These are phyloP conservation scores for Salvelinus fontinalis DNA, from an alignment of 2,113 vertebrate genomes.

Conservation along the genomic window DNA sequence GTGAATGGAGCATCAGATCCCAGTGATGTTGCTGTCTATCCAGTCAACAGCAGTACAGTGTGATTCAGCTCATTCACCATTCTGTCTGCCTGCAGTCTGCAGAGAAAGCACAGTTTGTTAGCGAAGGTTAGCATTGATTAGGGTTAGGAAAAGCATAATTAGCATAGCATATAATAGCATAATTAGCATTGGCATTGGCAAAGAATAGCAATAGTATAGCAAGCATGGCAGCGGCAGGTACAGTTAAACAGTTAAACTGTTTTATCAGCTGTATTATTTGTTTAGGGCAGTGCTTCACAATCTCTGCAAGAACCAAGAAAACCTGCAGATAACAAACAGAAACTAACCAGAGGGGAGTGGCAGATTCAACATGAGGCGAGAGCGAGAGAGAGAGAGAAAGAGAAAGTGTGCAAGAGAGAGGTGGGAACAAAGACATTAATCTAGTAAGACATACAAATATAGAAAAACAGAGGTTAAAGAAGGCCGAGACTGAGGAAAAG, in stretches of 20 bases:
- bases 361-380: not conserved
- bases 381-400: slow-evolving; percentile 30
- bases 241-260: not conserved
- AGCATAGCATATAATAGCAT: not conserved
- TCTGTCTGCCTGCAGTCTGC: not conserved
- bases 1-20: not conserved
- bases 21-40: not conserved
- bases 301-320: not conserved
- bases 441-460: not conserved
- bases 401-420: slow-evolving; percentile 18
- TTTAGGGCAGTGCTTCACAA: slow-evolving; percentile 13
- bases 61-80: not conserved
- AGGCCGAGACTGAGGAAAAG: too few relatives aligned
- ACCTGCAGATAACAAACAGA: slow-evolving; percentile 17
- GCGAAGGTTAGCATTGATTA: not conserved
- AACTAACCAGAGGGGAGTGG: not conserved
- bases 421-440: not conserved
- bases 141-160: not conserved
- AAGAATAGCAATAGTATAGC: not conserved
- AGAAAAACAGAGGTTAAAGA: not conserved
- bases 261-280: slow-evolving; percentile 23
- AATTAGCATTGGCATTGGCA: not conserved
- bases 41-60: slow-evolving; percentile 1
- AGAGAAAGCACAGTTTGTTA: slow-evolving; percentile 4
- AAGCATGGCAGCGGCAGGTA: not conserved